These are phyloP conservation scores for Sinohyriopsis cumingii DNA, from an alignment of 2,888 invertebrate genomes.

Conservation along the genomic window DNA sequence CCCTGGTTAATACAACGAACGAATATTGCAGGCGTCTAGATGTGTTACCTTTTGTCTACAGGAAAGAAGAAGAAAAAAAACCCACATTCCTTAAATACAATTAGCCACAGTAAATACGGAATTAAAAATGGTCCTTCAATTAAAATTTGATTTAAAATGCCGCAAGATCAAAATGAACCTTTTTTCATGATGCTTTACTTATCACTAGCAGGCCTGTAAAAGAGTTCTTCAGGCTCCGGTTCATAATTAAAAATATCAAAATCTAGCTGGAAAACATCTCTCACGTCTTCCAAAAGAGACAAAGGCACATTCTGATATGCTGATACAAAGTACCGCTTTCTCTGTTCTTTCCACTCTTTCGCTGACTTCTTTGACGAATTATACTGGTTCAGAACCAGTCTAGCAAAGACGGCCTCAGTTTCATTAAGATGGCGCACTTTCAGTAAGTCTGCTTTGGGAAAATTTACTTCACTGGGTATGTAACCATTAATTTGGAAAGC, in stretches of 20 bases:
- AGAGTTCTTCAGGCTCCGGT: neutral
- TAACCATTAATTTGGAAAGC: slow-evolving; percentile 44
- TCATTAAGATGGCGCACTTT: slow-evolving; percentile 11
- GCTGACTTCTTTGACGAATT: neutral
- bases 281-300: slow-evolving; percentile 12
- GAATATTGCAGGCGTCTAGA: too few relatives aligned
- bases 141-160: too few relatives aligned
- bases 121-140: too few relatives aligned
- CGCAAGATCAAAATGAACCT: too few relatives aligned
- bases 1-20: too few relatives aligned
- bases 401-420: slow-evolving; percentile 11
- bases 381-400: slow-evolving; percentile 8
- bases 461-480: slow-evolving; percentile 25
- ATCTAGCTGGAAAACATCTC: slow-evolving; percentile 16
- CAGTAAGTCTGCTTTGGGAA: slow-evolving; percentile 10
- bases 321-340: slow-evolving; percentile 11
- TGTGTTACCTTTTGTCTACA: too few relatives aligned
- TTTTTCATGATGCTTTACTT: too few relatives aligned
- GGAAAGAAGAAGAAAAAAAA: too few relatives aligned
- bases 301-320: slow-evolving; percentile 24
- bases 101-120: too few relatives aligned
- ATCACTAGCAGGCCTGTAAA: too few relatives aligned
- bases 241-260: slow-evolving; percentile 33
- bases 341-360: slow-evolving; percentile 20
- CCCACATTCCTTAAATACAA: too few relatives aligned